Evolutionary conservation across 2,888 invertebrate genomes (phyloP).

Genomic region (Latrodectus elegans): DNA sequence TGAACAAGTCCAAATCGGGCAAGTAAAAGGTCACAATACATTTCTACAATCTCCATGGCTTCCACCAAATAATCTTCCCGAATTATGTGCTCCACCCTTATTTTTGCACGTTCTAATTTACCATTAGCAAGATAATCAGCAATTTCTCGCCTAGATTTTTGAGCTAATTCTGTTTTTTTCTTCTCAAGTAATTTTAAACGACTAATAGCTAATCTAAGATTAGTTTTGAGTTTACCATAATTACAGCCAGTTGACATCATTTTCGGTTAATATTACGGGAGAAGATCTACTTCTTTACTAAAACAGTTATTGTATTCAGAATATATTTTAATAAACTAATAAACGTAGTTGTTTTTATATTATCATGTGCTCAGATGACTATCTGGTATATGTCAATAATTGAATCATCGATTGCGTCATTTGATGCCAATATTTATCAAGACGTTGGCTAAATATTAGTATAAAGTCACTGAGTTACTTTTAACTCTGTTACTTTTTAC

Average conservation of each 20-base stretch:
- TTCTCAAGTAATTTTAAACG: slow-evolving; percentile 95
- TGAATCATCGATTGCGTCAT: no score
- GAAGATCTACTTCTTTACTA: neutral
- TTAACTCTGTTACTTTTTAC: no score
- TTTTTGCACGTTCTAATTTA: slow-evolving; percentile 85
- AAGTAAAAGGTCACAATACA: slow-evolving; percentile 97
- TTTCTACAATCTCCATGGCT: slow-evolving; percentile 98
- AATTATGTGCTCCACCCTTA: slow-evolving; percentile 98
- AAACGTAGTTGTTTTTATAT: no score
- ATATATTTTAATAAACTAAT: no score
- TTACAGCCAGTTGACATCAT: slow-evolving; percentile 96
- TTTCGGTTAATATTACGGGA: neutral
- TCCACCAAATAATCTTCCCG: slow-evolving; percentile 96
- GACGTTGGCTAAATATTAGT: no score
- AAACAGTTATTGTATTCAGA: no score
- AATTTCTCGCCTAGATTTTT: slow-evolving; percentile 97
- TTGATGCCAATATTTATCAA: no score
- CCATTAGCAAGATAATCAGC: slow-evolving; percentile 88
- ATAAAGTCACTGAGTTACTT: no score
- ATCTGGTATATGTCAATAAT: no score
- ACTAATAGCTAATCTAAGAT: slow-evolving; percentile 92
- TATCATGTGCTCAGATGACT: no score
- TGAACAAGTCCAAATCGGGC: slow-evolving; percentile 97
- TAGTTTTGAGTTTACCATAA: slow-evolving; percentile 96
- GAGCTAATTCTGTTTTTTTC: slow-evolving; percentile 96